Evolutionary conservation across 1,140 invertebrate species (phyloP).

Genomic region (Ceratina japonica): DNA sequence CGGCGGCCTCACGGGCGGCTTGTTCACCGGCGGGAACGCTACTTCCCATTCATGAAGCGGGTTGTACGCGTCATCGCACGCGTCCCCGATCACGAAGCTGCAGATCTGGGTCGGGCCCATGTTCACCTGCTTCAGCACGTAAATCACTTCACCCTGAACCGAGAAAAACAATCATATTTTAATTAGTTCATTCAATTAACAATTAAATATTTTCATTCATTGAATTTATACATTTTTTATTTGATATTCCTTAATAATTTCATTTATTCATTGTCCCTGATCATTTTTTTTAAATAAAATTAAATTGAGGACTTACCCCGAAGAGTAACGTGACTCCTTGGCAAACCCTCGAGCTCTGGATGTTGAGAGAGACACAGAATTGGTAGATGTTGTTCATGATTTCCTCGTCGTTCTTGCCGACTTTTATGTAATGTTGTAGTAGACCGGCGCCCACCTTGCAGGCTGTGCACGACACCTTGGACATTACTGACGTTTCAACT

Average conservation of each 20-base stretch:
- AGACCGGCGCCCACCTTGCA: slow-evolving; percentile 92
- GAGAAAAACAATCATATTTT: background rate
- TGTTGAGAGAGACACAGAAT: slow-evolving; percentile 91
- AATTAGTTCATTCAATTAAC: no score
- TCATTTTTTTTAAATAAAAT: no score
- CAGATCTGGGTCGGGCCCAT: slow-evolving; percentile 93
- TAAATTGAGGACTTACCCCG: slow-evolving; percentile 81
- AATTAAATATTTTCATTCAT: no score
- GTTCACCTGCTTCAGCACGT: slow-evolving; percentile 88
- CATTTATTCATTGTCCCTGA: no score
- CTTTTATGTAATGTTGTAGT: slow-evolving; percentile 90
- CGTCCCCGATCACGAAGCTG: slow-evolving; percentile 94
- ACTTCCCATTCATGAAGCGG: slow-evolving; percentile 95
- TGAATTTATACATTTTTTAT: background rate
- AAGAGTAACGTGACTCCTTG: slow-evolving; percentile 92
- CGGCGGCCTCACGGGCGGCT: slow-evolving; percentile 84
- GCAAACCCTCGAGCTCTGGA: slow-evolving; percentile 91
- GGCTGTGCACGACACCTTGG: slow-evolving; percentile 93
- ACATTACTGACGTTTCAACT: slow-evolving; percentile 94
- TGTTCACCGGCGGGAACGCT: slow-evolving; percentile 91
- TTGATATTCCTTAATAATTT: background rate
- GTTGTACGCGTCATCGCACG: slow-evolving; percentile 92
- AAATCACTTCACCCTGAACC: slow-evolving; percentile 88
- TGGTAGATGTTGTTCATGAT: slow-evolving; percentile 92
- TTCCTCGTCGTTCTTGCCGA: slow-evolving; percentile 90